Evolutionary conservation across 2,888 invertebrate genomes (phyloP).

Genomic region (Drosophila multiciliata): DNA sequence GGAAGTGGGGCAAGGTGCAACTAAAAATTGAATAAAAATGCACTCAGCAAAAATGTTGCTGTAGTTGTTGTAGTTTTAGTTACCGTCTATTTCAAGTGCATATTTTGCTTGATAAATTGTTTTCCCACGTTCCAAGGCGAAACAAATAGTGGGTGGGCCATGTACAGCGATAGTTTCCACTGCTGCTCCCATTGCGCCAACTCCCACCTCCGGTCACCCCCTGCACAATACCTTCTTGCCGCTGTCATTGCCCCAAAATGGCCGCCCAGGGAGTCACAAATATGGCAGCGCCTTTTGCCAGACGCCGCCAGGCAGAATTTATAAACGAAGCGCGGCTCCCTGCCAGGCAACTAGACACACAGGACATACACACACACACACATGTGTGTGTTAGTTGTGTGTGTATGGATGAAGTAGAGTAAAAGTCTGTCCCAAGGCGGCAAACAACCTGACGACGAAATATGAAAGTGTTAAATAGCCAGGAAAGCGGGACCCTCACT

Average conservation of each 20-base stretch:
- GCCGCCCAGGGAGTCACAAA: constrained; percentile 74
- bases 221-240: constrained; percentile 3
- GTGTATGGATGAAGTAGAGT: constrained; percentile 48
- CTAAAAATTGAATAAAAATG: constrained; percentile 68
- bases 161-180: neutral
- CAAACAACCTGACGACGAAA: constrained; percentile 69
- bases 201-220: constrained; percentile 4
- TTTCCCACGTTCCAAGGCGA: constrained; percentile 65
- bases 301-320: constrained; percentile 61
- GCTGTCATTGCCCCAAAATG: constrained; percentile 53
- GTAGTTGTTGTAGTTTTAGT: constrained; percentile 40
- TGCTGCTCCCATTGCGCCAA: constrained; percentile 5
- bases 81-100: constrained; percentile 76
- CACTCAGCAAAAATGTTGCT: constrained; percentile 58
- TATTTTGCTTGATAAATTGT: constrained; percentile 78
- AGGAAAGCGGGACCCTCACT: constrained; percentile 24
- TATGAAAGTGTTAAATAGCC: constrained; percentile 76
- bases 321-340: constrained; percentile 51
- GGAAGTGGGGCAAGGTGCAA: neutral
- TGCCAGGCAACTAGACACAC: constrained; percentile 9
- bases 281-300: constrained; percentile 69
- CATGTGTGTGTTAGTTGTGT: neutral
- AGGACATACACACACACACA: neutral
- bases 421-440: constrained; percentile 63
- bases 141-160: constrained; percentile 40